phyloP scores from a whole-genome alignment of 2,113 vertebrate species.

The Gila orcuttii region DNA sequence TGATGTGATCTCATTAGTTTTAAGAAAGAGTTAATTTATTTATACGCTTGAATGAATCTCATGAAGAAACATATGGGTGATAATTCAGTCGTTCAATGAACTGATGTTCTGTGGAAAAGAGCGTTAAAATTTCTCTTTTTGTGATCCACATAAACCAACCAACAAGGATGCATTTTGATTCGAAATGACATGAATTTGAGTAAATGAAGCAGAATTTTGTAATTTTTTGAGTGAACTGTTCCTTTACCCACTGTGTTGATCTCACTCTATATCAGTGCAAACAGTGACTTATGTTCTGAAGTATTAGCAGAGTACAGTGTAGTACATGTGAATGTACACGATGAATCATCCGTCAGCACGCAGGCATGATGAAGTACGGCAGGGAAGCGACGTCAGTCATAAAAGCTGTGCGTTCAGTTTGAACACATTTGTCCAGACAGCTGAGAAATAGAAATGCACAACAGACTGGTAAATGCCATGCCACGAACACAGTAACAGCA shows the following conservation, averaged over 20 bases:
- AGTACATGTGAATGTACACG: not conserved
- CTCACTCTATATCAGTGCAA: not conserved
- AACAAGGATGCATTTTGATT: not conserved
- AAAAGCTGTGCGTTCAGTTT: not conserved
- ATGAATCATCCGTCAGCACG: slow-evolving; percentile 14
- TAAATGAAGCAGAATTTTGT: too few relatives aligned
- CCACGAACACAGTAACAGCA: not conserved
- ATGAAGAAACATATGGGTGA: not conserved
- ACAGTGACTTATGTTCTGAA: not conserved
- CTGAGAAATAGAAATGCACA: slow-evolving; percentile 23
- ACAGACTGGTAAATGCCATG: slow-evolving; percentile 5
- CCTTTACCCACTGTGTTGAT: not conserved
- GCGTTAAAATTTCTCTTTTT: not conserved
- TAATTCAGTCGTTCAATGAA: not conserved
- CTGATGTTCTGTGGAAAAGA: not conserved
- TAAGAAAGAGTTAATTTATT: not conserved
- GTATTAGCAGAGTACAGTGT: not conserved
- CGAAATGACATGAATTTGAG: not conserved
- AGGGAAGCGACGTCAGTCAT: not conserved
- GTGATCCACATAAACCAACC: not conserved
- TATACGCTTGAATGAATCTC: not conserved
- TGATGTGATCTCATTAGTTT: not conserved
- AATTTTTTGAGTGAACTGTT: not conserved
- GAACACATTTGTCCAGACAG: slow-evolving; percentile 37
- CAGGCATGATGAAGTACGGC: not conserved